Base-by-base conservation (phyloP, 2,888 invertebrate genomes). In the Scelioninae gen. 2 region DNA sequence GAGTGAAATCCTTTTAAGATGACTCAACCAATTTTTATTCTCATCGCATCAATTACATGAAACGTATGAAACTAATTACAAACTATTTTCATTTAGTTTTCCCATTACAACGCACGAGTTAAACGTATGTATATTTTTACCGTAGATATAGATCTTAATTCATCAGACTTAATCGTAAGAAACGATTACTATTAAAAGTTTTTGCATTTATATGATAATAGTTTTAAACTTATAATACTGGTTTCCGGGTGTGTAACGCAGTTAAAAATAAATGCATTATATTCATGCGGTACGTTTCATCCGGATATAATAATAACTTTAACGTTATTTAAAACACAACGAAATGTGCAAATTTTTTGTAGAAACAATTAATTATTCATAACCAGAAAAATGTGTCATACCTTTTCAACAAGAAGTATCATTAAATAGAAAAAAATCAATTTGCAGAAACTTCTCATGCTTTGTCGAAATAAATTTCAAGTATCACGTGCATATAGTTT, bases 151-250 rank as follows among this genome's bases (percentile, higher is more conserved):
- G 48, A 64, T 71, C 64, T 64, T 63, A 58, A 71, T 71, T 71
- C 45, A 58, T 71, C 64, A 57, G 57, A 63, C 37, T 18, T 37
- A n/a, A n/a, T n/a, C n/a, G n/a, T n/a, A 43, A 64, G 37, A 37
- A 71, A 71, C 58, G 58, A 71, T 71, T 58, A 64, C 71, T 41
- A 64, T 71, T 64, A 71, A 71, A 71, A 64, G 58, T 71, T 71
- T 71, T 71, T 58, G 58, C 71, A 64, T 71, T 64, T 71, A 58
- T 71, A 71, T 64, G 71, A 71, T 71, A 71, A 71, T 71, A 46
- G 55, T 46, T 33, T 70, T 41, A 39, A 57, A 55, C 48, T 63
- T 70, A 63, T 46, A 50, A 63, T 43, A 50, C 50, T 28, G 16
- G 31, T 50, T 57, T 57, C 25, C 37, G 35, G 31, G 35, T 46